These are phyloP conservation scores for Discoglossus pictus DNA, from an alignment of 2,797 vertebrate genomes.

Conservation along the genomic window DNA sequence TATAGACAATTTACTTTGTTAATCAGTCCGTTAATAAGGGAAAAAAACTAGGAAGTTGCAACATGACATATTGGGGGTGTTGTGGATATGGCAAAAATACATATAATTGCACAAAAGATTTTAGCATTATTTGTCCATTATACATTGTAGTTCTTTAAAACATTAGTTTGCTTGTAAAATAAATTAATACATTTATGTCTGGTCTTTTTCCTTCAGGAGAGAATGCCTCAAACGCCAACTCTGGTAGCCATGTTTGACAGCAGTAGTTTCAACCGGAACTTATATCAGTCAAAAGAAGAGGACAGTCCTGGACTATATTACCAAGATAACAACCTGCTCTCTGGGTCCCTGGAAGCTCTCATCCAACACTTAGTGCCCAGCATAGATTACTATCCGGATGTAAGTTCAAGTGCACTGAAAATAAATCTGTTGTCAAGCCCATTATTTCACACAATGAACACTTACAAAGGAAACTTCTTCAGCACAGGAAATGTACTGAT, in stretches of 20 bases:
- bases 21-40: too few species aligned
- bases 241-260: conserved; percentile 85
- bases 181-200: background rate
- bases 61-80: too few species aligned
- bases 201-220: conserved; percentile 70
- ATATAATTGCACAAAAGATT: too few species aligned
- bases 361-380: conserved; percentile 90
- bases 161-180: background rate
- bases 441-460: conserved; percentile 20
- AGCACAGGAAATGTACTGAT: conserved; percentile 34
- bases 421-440: conserved; percentile 19
- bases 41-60: too few species aligned
- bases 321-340: conserved; percentile 88
- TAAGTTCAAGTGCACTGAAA: conserved; percentile 66
- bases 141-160: too few species aligned
- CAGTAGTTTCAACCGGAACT: conserved; percentile 82
- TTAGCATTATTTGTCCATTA: too few species aligned
- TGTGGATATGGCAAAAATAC: too few species aligned
- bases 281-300: conserved; percentile 82
- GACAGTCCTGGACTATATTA: conserved; percentile 80
- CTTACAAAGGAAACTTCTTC: conserved; percentile 20
- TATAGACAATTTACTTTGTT: too few species aligned
- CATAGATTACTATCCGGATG: conserved; percentile 90
- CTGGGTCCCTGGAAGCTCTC: conserved; percentile 91
- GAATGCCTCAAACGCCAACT: conserved; percentile 91